Base-by-base conservation (phyloP, 92 coral and sea anemone genomes). In the Ricordea florida region DNA sequence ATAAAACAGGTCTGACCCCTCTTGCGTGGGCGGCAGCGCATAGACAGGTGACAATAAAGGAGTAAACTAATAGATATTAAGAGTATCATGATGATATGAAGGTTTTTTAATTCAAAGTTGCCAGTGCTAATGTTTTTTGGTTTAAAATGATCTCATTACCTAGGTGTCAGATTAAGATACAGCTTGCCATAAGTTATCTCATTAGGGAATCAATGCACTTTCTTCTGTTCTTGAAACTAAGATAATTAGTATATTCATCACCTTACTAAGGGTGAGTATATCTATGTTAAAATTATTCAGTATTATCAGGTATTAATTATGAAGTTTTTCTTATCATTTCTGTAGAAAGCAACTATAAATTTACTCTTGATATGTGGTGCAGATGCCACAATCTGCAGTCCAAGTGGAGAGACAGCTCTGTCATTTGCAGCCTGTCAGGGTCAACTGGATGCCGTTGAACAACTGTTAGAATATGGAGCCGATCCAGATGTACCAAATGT, bases 1-100 rank as follows among this genome's bases (percentile, higher is more conserved):
- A 96, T 79, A 92, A 96, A 55, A 89, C 96, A 27, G 99, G 99
- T 5, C 83, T 96, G 67, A 96, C 99, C 18, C 99, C 99, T 14
- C 82, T 96, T 7, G 92, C 94, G 30, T 96, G 99, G 99, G 99
- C 99, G 34, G 97, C 97, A 15, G 97, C 99, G 10, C 99, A 96
- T 72, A 85, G 99, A 73, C 99, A 96, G 91, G 99, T 96, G 40
- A 28, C 64, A 8, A 14, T 14, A 14, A 10, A 7, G 15, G 61
- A 28, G 20, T 3, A 3, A 16, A 20, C 30, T 14, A 36, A 13
- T 30, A 26, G n/a, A n/a, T n/a, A n/a, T n/a, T n/a, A n/a, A n/a
- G n/a, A n/a, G n/a, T n/a, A n/a, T n/a, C n/a, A n/a, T n/a, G n/a
- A n/a, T n/a, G n/a, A n/a, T n/a, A n/a, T n/a, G n/a, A n/a, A n/a